Conservation (phyloP, 2,888 invertebrate genomes). For the Molanna angustata region DNA sequence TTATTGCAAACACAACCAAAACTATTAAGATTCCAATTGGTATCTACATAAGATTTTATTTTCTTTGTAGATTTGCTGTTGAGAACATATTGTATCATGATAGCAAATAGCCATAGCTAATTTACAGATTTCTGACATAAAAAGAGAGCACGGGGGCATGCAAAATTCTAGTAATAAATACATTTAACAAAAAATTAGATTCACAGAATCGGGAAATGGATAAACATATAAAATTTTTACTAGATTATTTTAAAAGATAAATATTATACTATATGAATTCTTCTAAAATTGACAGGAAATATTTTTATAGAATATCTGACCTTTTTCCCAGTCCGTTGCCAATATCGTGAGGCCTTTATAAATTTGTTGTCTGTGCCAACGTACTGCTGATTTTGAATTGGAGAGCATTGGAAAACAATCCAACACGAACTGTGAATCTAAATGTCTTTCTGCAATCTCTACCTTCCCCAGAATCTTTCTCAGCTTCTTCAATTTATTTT, state of each 20-base stretch:
- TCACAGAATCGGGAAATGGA: neutral
- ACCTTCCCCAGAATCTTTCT: conserved; percentile 10
- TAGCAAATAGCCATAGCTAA: no score
- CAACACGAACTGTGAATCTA: conserved; percentile 17
- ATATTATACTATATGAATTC: no score
- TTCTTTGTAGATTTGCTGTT: no score
- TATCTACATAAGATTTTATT: no score
- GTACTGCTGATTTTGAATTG: conserved; percentile 4
- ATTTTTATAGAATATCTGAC: conserved; percentile 6
- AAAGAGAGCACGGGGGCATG: no score
- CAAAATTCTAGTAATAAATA: neutral
- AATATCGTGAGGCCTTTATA: conserved; percentile 19
- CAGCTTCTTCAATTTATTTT: conserved; percentile 17
- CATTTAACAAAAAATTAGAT: neutral
- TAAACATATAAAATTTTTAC: neutral
- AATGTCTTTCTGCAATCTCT: neutral
- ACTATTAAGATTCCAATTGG: no score
- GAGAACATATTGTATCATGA: no score
- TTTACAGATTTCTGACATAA: no score
- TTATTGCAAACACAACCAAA: no score
- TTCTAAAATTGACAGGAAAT: neutral
- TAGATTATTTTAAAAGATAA: neutral
- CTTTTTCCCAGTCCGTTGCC: conserved; percentile 18
- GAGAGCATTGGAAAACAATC: conserved; percentile 15
- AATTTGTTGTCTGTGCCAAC: conserved; percentile 20